Evolutionary conservation across 2,888 invertebrate genomes (phyloP), one percentile per base, ranked within the genome.

Genomic region (Drosophila neutralis): DNA sequence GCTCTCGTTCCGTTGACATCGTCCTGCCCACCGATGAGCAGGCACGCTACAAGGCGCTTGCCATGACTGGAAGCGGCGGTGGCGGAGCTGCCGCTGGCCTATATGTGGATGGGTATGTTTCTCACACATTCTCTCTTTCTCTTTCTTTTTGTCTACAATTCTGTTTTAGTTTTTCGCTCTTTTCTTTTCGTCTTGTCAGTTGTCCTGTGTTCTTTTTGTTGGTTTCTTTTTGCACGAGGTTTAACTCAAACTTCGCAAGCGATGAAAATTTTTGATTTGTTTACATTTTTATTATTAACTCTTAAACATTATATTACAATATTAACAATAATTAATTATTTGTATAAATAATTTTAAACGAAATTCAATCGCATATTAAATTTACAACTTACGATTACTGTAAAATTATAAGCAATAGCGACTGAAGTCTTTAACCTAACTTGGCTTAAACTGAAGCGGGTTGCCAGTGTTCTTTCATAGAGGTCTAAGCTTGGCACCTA

Each of bases 1-100:
- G 97, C 56, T 97, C 97, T 40, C 95, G 97, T 73, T 97, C 97
- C 54, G 97, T 97, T 73, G 97, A 97, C 93, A 97, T 97, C 89
- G 97, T 97, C 57, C 93, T 98, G 80, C 97, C 97, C 35, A 97
- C 97, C 13, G 96, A 96, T 72, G 96, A 96, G 88, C 97, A 97
- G 93, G 96, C 97, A 35, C 94, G 97, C 78, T 97, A 97, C 93
- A 97, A 97, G 89, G 97, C 97, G n/a, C 93, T 97, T 80, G 95
- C 96, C 57, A 94, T 96, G 93, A 95, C 95, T 31, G 95, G 95
- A 29, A 94, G 95, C 56, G 68, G 78, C 13, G 59, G 57, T 18
- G 82, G 65, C 45, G 45, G 45, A 31, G 64, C 71, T 10, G 51
- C 75, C 45, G 48, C 61, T 29, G 58, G 60, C 21, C 76, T 69